Evolutionary conservation across 2,113 vertebrate genomes (phyloP), one percentile per base, ranked within the genome.

Genomic region (Sceloporus tristichus): DNA sequence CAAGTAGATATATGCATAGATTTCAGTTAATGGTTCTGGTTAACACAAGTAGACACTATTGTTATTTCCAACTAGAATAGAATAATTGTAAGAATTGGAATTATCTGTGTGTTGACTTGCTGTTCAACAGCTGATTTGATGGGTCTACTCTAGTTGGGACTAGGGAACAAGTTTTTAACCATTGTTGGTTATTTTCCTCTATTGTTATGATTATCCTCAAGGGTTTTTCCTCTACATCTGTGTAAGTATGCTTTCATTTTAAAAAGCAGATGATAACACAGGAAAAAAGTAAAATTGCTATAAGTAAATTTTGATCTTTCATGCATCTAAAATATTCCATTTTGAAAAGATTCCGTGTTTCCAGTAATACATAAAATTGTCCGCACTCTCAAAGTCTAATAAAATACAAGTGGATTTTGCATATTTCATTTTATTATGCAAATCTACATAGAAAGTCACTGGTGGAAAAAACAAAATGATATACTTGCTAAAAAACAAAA

Each of bases 381-480:
- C 48, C 54, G 42, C 74, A 85, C 0, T 25, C 11, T 4, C 6
- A 40, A 42, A 77, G 7, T 85, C 19, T 65, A 42, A 56, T 42
- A 59, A 34, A 27, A 23, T 10, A 66, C 59, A 29, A 62, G 48
- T 13, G 2, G 66, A 71, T 85, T 1, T 56, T 13, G 25, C 85
- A 76, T 1, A 0, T 10, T 84, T 77, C 21, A 7, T 29, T 92
- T 68, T 84, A 56, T 79, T 38, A 84, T 87, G 91, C 54, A 48
- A 90, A 53, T 78, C 56, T 56, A 68, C 23, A 82, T 73, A 40
- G 48, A 53, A 2, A 82, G 21, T 91, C 9, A 80, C 85, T 54
- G 77, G 89, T 90, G 77, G 84, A 91, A 48, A 93, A 85, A 66
- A 80, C 85, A 85, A 27, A 89, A 88, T 79, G 92, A 9, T 54